Percentiles rank a stretch among this genome's conserved stretches.
phyloP scores from a whole-genome alignment of 2,888 invertebrate genomes.

The Neocrepidodera transversa region DNA sequence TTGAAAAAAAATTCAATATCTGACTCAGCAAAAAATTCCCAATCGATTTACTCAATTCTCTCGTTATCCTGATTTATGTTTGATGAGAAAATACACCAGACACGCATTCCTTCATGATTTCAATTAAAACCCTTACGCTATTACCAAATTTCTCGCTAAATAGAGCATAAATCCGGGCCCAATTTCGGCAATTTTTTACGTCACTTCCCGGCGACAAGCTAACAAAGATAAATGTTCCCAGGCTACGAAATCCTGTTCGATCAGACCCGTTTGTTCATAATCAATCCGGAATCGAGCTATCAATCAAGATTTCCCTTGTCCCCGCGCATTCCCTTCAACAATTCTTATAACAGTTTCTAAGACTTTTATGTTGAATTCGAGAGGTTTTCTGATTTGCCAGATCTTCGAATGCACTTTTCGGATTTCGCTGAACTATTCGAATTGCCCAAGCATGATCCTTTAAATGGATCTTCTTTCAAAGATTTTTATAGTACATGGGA shows the following conservation, averaged over 20 bases:
- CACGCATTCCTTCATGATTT: constrained; percentile 22
- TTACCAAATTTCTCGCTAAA: constrained; percentile 26
- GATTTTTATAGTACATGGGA: too few relatives aligned
- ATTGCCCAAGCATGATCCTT: neutral
- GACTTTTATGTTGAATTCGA: constrained; percentile 3
- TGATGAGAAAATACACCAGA: neutral
- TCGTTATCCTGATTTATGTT: constrained; percentile 1
- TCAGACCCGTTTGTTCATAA: constrained; percentile 28
- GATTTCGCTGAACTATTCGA: neutral
- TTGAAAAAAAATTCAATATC: too few relatives aligned
- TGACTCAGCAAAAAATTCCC: neutral
- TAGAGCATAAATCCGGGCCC: constrained; percentile 21
- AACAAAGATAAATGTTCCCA: constrained; percentile 27
- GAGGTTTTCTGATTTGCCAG: neutral
- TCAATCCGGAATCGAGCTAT: constrained; percentile 23
- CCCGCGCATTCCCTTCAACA: neutral
- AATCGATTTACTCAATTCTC: constrained; percentile 1
- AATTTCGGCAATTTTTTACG: constrained; percentile 27
- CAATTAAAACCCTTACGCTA: constrained; percentile 17
- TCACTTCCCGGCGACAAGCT: constrained; percentile 28
- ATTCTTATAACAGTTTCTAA: constrained; percentile 1
- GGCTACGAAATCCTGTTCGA: constrained; percentile 21
- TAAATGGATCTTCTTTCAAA: neutral
- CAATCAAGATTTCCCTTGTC: constrained; percentile 12
- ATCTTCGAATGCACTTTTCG: constrained; percentile 12